Percentiles rank a stretch among this genome's conserved stretches.
Conservation (phyloP, 1,140 invertebrate species). For the Lucilia sericata region DNA sequence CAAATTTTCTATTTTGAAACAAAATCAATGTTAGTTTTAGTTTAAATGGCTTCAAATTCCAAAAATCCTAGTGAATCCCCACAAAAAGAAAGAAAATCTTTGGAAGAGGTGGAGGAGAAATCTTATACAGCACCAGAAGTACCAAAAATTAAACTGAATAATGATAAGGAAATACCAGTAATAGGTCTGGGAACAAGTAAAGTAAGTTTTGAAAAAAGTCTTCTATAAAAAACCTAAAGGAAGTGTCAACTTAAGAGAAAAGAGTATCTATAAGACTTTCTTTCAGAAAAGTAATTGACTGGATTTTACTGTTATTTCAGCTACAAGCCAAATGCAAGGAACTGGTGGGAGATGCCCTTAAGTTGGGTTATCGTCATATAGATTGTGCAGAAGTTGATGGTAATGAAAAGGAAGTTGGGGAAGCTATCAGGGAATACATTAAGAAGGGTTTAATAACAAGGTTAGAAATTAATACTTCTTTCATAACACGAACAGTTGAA, state of each 20-base stretch:
- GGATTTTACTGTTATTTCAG: background rate
- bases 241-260: no score
- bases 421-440: constrained; percentile 75
- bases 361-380: constrained; percentile 83
- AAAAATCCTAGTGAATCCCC: background rate
- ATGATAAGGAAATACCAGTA: background rate
- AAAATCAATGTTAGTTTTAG: background rate
- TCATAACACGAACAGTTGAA: no score
- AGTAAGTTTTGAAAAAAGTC: background rate
- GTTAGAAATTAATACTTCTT: constrained; percentile 53
- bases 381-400: constrained; percentile 84
- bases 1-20: background rate
- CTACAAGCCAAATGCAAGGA: constrained; percentile 51
- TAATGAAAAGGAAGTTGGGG: constrained; percentile 82
- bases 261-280: no score
- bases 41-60: background rate
- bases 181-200: background rate
- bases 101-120: background rate
- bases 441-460: constrained; percentile 75
- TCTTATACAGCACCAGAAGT: background rate
- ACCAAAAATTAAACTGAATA: background rate
- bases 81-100: background rate
- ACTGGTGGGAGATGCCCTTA: constrained; percentile 82
- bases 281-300: background rate
- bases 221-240: no score